A percentile compares a stretch with the other conserved stretches of the same genome.
Evolutionary conservation across 2,797 vertebrate genomes (phyloP).

Genomic region (Ctenopoma kingsleyae): DNA sequence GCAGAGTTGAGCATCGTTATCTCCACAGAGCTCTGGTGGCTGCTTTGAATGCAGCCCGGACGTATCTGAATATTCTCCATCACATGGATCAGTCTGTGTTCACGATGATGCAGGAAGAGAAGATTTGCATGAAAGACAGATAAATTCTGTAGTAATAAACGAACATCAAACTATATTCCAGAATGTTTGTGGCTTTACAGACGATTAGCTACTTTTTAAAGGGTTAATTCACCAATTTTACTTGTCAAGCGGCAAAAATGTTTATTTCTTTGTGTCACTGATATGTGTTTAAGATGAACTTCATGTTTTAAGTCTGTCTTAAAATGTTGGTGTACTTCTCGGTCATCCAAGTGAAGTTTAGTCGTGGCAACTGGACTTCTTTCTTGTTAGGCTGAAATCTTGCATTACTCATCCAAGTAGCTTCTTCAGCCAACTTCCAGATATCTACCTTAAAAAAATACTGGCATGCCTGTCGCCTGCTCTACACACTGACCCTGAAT

Average conservation of each 20-base stretch:
- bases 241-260: not conserved
- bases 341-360: too few relatives aligned
- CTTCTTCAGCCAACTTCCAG: too few relatives aligned
- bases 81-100: constrained; percentile 13
- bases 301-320: too few relatives aligned
- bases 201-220: constrained; percentile 1
- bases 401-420: too few relatives aligned
- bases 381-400: too few relatives aligned
- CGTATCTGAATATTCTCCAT: not conserved
- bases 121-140: constrained; percentile 58
- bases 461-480: too few relatives aligned
- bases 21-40: constrained; percentile 36
- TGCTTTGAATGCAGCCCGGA: constrained; percentile 56
- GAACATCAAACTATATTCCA: not conserved
- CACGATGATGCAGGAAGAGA: not conserved
- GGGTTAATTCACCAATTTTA: not conserved
- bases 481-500: too few relatives aligned
- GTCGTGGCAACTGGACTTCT: too few relatives aligned
- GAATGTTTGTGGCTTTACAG: not conserved
- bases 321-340: too few relatives aligned
- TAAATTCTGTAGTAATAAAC: not conserved
- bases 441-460: too few relatives aligned
- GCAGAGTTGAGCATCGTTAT: constrained; percentile 33
- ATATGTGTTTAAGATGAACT: too few relatives aligned
- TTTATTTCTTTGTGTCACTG: too few relatives aligned